Evolutionary conservation across 2,797 vertebrate genomes (phyloP).

Genomic region (Eleutherodactylus coqui): DNA sequence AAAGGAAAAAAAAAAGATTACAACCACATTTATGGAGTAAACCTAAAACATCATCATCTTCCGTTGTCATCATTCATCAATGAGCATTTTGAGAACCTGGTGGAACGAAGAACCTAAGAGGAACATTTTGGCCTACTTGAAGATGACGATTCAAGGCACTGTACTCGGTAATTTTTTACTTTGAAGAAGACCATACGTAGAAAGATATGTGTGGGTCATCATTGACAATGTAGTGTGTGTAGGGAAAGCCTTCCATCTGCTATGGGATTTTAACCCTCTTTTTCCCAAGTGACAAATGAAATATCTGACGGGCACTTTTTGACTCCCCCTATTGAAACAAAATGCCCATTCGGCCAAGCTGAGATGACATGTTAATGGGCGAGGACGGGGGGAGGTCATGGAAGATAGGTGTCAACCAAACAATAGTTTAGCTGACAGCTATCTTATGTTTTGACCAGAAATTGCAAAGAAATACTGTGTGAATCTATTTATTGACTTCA

Average conservation of each 20-base stretch:
- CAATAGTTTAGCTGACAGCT: not conserved
- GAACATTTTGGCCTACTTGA: not conserved
- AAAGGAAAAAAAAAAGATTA: not conserved
- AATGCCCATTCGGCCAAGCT: not conserved
- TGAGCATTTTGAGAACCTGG: not conserved
- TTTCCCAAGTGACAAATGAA: not conserved
- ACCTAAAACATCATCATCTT: constrained; percentile 3
- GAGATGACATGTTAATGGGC: not conserved
- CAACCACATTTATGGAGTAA: not conserved
- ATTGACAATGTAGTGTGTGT: not conserved
- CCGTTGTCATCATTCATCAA: not conserved
- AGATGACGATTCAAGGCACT: not conserved
- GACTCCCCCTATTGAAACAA: not conserved
- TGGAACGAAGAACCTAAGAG: not conserved
- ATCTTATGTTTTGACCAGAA: not conserved
- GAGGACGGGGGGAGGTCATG: not conserved
- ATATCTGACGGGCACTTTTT: not conserved
- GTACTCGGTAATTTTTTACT: not conserved
- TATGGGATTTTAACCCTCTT: not conserved
- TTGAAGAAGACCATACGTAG: not conserved
- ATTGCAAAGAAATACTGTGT: not conserved
- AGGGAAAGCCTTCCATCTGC: not conserved
- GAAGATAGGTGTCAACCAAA: not conserved
- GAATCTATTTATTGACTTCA: not conserved
- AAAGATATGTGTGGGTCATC: not conserved